These are phyloP conservation scores for Steinernema scapterisci DNA, from an alignment of 2,888 invertebrate genomes.

Conservation along the genomic window DNA sequence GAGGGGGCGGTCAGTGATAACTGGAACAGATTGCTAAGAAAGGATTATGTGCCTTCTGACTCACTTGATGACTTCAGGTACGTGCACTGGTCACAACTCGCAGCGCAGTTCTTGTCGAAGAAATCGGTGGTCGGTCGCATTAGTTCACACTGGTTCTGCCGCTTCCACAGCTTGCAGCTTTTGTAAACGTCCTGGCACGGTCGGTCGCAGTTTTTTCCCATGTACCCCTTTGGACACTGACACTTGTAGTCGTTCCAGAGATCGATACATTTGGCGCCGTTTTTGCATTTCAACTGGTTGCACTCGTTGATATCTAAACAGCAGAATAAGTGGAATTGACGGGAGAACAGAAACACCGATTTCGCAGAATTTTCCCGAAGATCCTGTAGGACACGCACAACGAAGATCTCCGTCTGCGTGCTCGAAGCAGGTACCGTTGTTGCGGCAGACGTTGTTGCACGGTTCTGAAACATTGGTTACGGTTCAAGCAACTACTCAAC, in stretches of 20 bases:
- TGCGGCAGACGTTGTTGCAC: conserved; percentile 45
- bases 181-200: conserved; percentile 54
- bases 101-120: conserved; percentile 54
- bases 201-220: conserved; percentile 53
- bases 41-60: not conserved
- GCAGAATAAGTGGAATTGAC: too few relatives aligned
- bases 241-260: conserved; percentile 51
- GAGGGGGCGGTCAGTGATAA: conserved; percentile 45
- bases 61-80: conserved; percentile 37
- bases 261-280: conserved; percentile 48
- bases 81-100: conserved; percentile 47
- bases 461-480: conserved; percentile 37
- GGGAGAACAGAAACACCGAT: not conserved
- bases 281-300: conserved; percentile 44
- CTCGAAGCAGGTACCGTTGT: conserved; percentile 46
- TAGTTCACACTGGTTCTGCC: conserved; percentile 52
- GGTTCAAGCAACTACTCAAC: too few relatives aligned
- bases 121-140: conserved; percentile 47
- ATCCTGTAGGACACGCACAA: conserved; percentile 49
- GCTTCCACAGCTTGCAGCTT: conserved; percentile 50
- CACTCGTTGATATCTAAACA: conserved; percentile 52
- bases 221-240: conserved; percentile 48
- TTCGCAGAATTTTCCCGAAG: conserved; percentile 38
- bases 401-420: conserved; percentile 43
- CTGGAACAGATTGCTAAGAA: conserved; percentile 28